Percentiles rank a stretch among this genome's conserved stretches.
Evolutionary conservation across 1,140 invertebrate genomes (phyloP).

Genomic region (Chionoecetes opilio): DNA sequence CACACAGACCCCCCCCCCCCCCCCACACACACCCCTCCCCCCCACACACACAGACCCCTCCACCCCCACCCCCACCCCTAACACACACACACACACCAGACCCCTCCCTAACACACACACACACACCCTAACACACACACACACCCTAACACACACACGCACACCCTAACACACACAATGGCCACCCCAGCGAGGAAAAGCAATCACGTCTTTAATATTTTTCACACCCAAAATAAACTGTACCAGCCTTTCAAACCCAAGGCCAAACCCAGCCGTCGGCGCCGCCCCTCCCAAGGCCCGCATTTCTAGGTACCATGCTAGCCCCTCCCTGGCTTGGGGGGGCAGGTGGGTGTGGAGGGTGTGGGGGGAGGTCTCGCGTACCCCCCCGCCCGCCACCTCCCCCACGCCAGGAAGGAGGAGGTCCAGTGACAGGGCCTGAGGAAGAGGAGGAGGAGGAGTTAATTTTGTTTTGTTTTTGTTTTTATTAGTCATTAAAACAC

Average conservation of each 20-base stretch:
- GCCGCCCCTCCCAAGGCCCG: conserved; percentile 92
- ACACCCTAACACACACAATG: conserved; percentile 72
- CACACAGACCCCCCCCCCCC: no score
- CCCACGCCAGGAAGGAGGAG: conserved; percentile 94
- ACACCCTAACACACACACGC: no score
- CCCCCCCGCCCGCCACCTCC: conserved; percentile 96
- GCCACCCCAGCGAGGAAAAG: conserved; percentile 74
- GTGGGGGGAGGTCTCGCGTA: conserved; percentile 90
- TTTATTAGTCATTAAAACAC: no score
- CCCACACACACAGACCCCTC: no score
- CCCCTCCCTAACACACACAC: no score
- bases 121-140: no score
- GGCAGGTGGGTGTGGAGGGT: neutral
- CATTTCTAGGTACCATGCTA: conserved; percentile 97
- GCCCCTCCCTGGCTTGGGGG: conserved; percentile 83
- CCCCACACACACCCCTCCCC: no score
- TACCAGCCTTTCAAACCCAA: conserved; percentile 97
- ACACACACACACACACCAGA: no score
- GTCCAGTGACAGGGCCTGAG: conserved; percentile 93
- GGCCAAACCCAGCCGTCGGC: conserved; percentile 96
- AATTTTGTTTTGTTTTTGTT: no score
- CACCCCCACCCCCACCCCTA: no score
- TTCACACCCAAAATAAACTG: conserved; percentile 85
- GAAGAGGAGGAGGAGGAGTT: conserved; percentile 16
- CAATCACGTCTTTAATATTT: conserved; percentile 78